phyloP scores from a whole-genome alignment of 2,797 vertebrate species.

The Petrocephalus schoutedeni region DNA sequence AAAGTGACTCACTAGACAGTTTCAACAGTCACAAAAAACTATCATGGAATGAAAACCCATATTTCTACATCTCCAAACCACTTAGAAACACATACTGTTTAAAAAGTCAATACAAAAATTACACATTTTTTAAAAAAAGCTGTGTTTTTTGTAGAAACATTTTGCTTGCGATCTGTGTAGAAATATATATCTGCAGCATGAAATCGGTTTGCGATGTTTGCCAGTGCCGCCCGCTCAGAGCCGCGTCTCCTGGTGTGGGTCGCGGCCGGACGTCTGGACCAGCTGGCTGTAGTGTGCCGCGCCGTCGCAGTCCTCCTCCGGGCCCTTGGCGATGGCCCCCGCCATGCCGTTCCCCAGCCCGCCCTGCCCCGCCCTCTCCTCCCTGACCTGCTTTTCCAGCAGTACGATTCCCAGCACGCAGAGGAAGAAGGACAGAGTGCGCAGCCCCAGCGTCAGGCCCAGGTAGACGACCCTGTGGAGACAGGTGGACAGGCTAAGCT shows the following conservation, averaged over 20 bases:
- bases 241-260: slow-evolving; percentile 57
- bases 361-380: slow-evolving; percentile 37
- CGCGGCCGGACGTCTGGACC: slow-evolving; percentile 42
- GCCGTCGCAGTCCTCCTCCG: slow-evolving; percentile 31
- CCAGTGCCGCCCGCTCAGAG: slow-evolving; percentile 43
- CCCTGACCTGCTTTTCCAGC: slow-evolving; percentile 53
- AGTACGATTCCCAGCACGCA: slow-evolving; percentile 58
- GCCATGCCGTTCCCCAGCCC: slow-evolving; percentile 44
- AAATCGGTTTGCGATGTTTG: background rate
- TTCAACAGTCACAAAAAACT: background rate
- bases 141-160: background rate
- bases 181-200: background rate
- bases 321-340: slow-evolving; percentile 57
- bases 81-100: background rate
- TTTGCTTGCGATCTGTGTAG: background rate
- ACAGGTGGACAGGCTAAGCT: background rate
- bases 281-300: slow-evolving; percentile 48
- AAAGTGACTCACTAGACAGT: background rate
- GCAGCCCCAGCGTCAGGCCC: slow-evolving; percentile 60
- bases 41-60: background rate
- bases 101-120: background rate
- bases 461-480: slow-evolving; percentile 60
- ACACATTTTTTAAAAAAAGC: background rate
- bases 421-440: slow-evolving; percentile 60
- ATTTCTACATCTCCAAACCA: background rate